Evolutionary conservation across 2,888 invertebrate species (phyloP).

Genomic region (Hirtodrosophila histrioides): DNA sequence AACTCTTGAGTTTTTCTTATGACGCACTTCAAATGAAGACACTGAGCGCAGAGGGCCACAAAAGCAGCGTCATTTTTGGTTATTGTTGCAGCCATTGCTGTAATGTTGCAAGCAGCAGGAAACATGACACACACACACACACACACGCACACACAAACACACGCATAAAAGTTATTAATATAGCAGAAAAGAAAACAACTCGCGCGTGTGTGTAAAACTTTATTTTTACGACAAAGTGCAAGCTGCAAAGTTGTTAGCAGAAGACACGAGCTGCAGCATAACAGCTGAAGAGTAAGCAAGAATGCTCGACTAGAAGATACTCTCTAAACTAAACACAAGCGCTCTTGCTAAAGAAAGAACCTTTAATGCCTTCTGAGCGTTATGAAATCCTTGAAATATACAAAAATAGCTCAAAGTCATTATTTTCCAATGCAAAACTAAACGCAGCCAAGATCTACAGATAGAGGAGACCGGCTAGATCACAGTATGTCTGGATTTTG

Average conservation of each 20-base stretch:
- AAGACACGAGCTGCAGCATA: conserved; percentile 45
- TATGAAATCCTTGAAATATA: too few relatives aligned
- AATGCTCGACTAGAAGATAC: conserved; percentile 8
- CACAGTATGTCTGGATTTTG: too few relatives aligned
- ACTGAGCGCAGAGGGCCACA: conserved; percentile 53
- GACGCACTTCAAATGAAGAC: conserved; percentile 68
- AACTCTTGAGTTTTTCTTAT: conserved; percentile 48
- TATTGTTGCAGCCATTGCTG: conserved; percentile 52
- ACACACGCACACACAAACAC: conserved; percentile 18
- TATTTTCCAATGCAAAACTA: too few relatives aligned
- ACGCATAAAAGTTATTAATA: conserved; percentile 48
- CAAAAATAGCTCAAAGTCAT: too few relatives aligned
- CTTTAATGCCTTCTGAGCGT: too few relatives aligned
- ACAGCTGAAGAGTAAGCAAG: conserved; percentile 20
- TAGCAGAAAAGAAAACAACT: conserved; percentile 63
- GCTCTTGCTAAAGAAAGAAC: too few relatives aligned
- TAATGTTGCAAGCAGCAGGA: conserved; percentile 59
- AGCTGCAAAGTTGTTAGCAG: conserved; percentile 72
- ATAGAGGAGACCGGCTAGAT: too few relatives aligned
- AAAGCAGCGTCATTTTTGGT: conserved; percentile 49
- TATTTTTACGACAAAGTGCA: conserved; percentile 77
- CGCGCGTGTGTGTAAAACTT: conserved; percentile 72
- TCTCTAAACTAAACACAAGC: neutral
- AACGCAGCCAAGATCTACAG: too few relatives aligned
- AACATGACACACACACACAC: conserved; percentile 30